Evolutionary conservation across 2,113 vertebrate species (phyloP).

Genomic region (Ammodramus savannarum): DNA sequence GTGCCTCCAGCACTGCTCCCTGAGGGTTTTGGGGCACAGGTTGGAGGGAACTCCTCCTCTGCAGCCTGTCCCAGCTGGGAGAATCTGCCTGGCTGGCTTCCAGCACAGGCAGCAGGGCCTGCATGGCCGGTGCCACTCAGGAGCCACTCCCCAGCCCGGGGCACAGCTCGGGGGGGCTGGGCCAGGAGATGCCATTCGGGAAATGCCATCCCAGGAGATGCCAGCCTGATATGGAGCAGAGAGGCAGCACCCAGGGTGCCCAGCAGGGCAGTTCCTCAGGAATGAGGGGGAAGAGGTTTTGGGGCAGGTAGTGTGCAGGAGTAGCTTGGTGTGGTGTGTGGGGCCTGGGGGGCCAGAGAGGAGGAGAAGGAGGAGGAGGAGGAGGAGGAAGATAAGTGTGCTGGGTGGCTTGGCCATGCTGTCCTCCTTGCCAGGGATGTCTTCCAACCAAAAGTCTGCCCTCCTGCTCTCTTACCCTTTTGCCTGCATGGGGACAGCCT

Average conservation of each 20-base stretch:
- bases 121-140: accelerated
- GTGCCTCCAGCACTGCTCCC: neutral
- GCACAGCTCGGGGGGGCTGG: neutral
- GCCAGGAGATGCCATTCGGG: accelerated
- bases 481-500: neutral
- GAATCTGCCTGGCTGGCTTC: neutral
- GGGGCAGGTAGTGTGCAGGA: neutral
- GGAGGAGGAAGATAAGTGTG: neutral
- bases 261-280: accelerated
- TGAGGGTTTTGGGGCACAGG: neutral
- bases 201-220: neutral
- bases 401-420: neutral
- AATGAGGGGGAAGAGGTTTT: neutral
- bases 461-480: neutral
- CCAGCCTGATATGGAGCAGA: accelerated
- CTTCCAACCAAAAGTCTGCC: neutral
- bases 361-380: neutral
- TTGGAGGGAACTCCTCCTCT: neutral
- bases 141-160: neutral
- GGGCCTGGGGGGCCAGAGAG: neutral
- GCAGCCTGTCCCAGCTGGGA: accelerated
- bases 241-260: neutral
- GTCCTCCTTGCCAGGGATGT: neutral
- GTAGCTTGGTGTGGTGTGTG: neutral
- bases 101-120: neutral